A percentile compares a stretch with the other conserved stretches of the same genome.
Evolutionary conservation across 2,797 vertebrate species (phyloP).

Genomic region (Coccyzus lansbergi): DNA sequence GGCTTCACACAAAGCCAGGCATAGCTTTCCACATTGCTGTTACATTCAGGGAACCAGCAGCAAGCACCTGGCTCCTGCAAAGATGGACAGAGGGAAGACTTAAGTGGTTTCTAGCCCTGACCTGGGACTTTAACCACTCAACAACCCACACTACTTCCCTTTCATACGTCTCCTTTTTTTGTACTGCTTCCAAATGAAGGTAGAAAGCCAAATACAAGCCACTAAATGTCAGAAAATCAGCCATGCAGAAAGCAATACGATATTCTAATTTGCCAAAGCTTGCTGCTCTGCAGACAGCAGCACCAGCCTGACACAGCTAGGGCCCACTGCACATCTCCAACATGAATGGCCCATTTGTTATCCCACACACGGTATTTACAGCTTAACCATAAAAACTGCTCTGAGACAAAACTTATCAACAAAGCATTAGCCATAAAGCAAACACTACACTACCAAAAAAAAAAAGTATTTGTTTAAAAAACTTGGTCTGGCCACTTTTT

Average conservation of each 20-base stretch:
- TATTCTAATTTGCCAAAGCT: neutral
- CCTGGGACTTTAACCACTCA: neutral
- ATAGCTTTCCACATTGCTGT: accelerated
- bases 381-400: neutral
- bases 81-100: neutral
- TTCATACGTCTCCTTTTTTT: accelerated
- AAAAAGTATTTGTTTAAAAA: neutral
- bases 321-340: neutral
- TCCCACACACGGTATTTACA: neutral
- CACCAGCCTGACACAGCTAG: neutral
- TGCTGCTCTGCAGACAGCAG: neutral
- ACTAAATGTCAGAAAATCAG: neutral
- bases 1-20: neutral
- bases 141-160: neutral
- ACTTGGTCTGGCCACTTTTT: neutral
- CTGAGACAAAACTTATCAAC: neutral
- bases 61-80: neutral
- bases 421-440: neutral
- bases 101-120: neutral
- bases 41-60: neutral
- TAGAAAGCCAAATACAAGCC: neutral
- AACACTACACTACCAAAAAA: neutral
- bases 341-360: neutral
- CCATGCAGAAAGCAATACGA: accelerated
- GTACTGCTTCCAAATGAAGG: neutral